Percentiles rank a stretch among this genome's conserved stretches.
phyloP scores from a whole-genome alignment of 2,113 vertebrate genomes.

The Ailuropoda melanoleuca region DNA sequence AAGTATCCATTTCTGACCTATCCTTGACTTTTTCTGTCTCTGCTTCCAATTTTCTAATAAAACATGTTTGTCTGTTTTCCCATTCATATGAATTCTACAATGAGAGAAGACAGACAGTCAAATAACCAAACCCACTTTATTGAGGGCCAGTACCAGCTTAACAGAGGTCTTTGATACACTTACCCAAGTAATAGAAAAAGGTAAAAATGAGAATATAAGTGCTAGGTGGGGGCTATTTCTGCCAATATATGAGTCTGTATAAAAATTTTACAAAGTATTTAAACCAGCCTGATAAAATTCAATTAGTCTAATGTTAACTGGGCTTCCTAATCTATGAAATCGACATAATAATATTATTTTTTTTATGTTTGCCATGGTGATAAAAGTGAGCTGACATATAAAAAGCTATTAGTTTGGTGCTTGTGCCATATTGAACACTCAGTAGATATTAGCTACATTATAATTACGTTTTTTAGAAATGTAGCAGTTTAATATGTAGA shows the following conservation, averaged over 20 bases:
- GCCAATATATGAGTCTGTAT: background rate
- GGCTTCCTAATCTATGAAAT: background rate
- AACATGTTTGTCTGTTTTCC: background rate
- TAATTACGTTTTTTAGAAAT: background rate
- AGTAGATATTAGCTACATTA: background rate
- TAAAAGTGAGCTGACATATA: background rate
- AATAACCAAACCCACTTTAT: background rate
- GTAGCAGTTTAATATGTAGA: background rate
- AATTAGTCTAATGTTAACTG: background rate
- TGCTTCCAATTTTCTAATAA: background rate
- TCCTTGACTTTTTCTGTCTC: background rate
- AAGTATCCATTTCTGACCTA: background rate
- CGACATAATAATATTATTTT: background rate
- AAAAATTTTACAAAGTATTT: background rate
- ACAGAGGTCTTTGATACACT: background rate
- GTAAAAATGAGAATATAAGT: background rate
- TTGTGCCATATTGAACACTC: background rate
- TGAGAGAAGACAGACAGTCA: background rate
- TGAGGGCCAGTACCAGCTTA: background rate
- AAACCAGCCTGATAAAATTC: background rate
- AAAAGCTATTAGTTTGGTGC: background rate
- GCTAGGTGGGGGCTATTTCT: background rate
- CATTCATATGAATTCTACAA: background rate
- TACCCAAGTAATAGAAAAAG: background rate
- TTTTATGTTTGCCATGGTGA: background rate